phyloP scores from a whole-genome alignment of 2,888 invertebrate genomes.

The Gibbula magus region DNA sequence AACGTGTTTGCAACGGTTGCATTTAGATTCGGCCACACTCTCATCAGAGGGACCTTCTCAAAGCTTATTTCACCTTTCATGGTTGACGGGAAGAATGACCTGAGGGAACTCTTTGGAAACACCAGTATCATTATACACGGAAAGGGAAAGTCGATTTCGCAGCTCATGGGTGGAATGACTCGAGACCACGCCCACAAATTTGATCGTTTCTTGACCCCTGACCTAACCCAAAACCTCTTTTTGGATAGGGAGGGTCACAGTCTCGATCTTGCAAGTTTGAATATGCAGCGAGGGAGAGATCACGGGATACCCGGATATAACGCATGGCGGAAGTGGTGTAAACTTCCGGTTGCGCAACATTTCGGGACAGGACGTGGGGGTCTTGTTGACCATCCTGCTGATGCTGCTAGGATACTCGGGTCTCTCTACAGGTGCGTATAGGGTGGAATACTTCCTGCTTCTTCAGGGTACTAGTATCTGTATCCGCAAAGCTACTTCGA shows the following conservation, averaged over 20 bases:
- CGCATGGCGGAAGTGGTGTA: constrained; percentile 79
- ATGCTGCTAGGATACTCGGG: constrained; percentile 43
- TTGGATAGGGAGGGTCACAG: constrained; percentile 47
- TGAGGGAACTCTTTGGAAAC: constrained; percentile 10
- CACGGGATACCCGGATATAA: constrained; percentile 89
- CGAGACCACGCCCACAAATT: constrained; percentile 44
- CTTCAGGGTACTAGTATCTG: no score
- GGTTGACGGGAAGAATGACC: background rate
- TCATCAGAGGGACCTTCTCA: constrained; percentile 79
- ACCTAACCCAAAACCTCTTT: constrained; percentile 93
- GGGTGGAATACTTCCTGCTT: no score
- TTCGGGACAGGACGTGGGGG: constrained; percentile 45
- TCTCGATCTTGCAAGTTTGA: constrained; percentile 89
- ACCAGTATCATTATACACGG: background rate
- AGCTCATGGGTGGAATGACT: constrained; percentile 26
- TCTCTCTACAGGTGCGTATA: constrained; percentile 45
- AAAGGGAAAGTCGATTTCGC: background rate
- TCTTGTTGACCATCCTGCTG: constrained; percentile 39
- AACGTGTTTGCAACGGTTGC: constrained; percentile 98
- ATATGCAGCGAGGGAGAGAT: constrained; percentile 92
- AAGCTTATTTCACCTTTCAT: background rate
- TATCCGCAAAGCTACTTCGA: no score
- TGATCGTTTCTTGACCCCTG: constrained; percentile 78
- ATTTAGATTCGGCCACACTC: constrained; percentile 92
- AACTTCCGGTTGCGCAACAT: constrained; percentile 52